Conservation (phyloP, 2,797 vertebrate species). For the Triplophysa yarkandensis region DNA sequence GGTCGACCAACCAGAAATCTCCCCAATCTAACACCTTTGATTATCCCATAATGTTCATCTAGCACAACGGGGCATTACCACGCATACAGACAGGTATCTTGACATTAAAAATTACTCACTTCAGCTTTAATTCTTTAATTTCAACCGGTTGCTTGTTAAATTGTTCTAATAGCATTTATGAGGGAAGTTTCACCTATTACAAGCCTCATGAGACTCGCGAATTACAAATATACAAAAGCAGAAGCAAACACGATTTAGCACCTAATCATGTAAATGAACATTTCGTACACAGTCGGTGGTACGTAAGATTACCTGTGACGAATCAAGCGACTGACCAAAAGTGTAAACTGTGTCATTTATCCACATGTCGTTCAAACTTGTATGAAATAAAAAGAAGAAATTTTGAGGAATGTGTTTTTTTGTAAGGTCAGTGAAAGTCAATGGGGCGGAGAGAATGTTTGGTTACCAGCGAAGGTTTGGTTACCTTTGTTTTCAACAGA, state of each 20-base stretch:
- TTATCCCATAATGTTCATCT: not conserved
- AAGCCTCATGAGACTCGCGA: not conserved
- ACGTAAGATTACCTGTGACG: not conserved
- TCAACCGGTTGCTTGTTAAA: not conserved
- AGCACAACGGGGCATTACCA: not conserved
- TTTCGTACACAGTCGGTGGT: not conserved
- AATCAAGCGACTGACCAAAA: not conserved
- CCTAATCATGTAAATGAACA: not conserved
- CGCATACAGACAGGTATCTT: not conserved
- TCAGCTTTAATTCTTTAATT: slow-evolving; percentile 1
- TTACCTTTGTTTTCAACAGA: too few relatives aligned
- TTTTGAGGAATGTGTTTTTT: too few relatives aligned
- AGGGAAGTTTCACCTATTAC: not conserved
- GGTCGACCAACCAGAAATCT: not conserved
- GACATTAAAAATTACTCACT: not conserved
- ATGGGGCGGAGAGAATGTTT: too few relatives aligned
- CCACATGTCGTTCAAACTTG: too few relatives aligned
- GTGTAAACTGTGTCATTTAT: too few relatives aligned
- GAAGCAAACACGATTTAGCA: not conserved
- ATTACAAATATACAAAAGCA: not conserved
- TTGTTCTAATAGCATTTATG: not conserved
- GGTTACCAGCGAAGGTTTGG: too few relatives aligned
- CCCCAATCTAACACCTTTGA: not conserved
- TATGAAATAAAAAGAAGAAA: too few relatives aligned
- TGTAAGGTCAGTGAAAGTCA: too few relatives aligned